Base-by-base conservation (phyloP, 2,888 invertebrate genomes). In the Caenorhabditis sp. region DNA sequence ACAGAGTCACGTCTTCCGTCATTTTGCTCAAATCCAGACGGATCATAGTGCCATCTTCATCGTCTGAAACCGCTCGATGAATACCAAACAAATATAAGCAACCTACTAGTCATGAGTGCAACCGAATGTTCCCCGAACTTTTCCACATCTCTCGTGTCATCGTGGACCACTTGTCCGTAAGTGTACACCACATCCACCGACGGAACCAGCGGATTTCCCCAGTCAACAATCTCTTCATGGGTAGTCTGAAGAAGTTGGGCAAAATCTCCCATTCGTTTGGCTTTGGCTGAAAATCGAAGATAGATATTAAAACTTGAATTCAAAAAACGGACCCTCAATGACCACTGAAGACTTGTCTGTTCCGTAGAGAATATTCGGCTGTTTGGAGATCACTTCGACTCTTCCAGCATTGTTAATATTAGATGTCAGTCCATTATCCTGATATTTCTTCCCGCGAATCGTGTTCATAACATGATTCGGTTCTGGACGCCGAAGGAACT, bases 101-200 rank as follows among this genome's bases (percentile, higher is more conserved):
- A 55, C 67, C 55, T 9, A 80, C 80, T 71, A 15, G 76, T 62
- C 80, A 83, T 79, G 13, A 85, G 47, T 28, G 71, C 74, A 6
- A 67, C 55, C 1, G 76, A 61, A 40, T 74, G 20, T 15, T 85
- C 85, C 35, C 79, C 70, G 15, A 83, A 68, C 53, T 79, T 74
- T 18, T 69, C 70, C 11, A 50, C 60, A 13, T 81, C 81, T 26
- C 56, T 82, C 4, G 56, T 18, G 20, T 67, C 65, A n/a, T 83
- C 82, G 28, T 77, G 71, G 11, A 83, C 51, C 1, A 85, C 58
- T 56, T 85, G 83, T 18, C 85, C 85, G 60, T 83, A 85, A 3
- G 81, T 72, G 58, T 47, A 85, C 11, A 81, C 72, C 1, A 53
- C 9, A 24, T 83, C 79, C 26, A 67, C 77, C 3, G 77, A 77